A percentile compares a stretch with the other conserved stretches of the same genome.
Evolutionary conservation across 2,888 invertebrate genomes (phyloP).

Genomic region (Scaptomyza parva): DNA sequence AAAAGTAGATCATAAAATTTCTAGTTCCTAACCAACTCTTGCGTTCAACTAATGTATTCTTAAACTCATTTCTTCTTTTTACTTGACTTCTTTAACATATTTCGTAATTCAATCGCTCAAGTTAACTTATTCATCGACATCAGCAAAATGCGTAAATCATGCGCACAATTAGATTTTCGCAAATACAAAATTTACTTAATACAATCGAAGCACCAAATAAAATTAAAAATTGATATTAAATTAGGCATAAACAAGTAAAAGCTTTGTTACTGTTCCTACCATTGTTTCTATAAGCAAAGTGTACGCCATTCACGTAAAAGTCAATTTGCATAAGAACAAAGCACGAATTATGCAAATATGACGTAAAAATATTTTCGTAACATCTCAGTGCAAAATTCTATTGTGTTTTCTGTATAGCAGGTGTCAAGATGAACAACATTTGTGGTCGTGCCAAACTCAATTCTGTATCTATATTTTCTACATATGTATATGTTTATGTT

Average conservation of each 20-base stretch:
- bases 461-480: conserved; percentile 2
- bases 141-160: conserved; percentile 25
- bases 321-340: conserved; percentile 21
- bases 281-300: conserved; percentile 12
- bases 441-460: conserved; percentile 31
- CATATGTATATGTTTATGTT: too few relatives aligned
- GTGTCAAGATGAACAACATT: conserved; percentile 30
- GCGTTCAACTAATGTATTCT: too few relatives aligned
- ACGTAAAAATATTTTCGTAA: conserved; percentile 6
- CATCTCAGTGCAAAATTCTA: background rate
- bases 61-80: too few relatives aligned
- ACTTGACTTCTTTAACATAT: too few relatives aligned
- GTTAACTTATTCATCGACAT: conserved; percentile 8
- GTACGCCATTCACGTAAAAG: background rate
- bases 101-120: too few relatives aligned
- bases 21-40: too few relatives aligned
- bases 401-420: conserved; percentile 5
- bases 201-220: conserved; percentile 16
- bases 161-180: conserved; percentile 42
- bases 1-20: too few relatives aligned
- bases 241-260: conserved; percentile 31
- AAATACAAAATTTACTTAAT: conserved; percentile 10
- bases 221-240: conserved; percentile 58
- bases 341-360: conserved; percentile 37
- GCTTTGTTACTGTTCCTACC: conserved; percentile 9